Base-by-base conservation (phyloP, 1,140 invertebrate genomes). In the Ptiloglossa arizonensis region DNA sequence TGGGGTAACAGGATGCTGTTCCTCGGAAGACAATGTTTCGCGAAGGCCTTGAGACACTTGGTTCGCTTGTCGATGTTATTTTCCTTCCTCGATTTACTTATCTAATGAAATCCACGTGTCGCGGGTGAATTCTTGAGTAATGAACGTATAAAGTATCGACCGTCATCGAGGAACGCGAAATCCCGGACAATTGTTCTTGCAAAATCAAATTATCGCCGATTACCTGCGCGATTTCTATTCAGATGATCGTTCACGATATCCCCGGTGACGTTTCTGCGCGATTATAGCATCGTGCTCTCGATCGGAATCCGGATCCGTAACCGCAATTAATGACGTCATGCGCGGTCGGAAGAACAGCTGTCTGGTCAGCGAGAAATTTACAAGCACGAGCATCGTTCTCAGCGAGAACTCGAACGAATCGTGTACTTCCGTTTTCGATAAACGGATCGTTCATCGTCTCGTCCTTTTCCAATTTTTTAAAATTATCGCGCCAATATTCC, bases 301-400 rank as follows among this genome's bases (percentile, higher is more conserved):
- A 79, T 75, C 69, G 86, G 86, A 88, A 88, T 88, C 87, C 87
- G 87, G 87, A 88, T 88, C 80, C 38, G n/a, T 66, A 11, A 35
- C 32, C 41, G 41, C 27, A 19, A 50, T 72, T 68, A 62, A 73
- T 80, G 81, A 77, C 82, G 63, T 85, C 82, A 77, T 2, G n/a
- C 22, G 19, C 15, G 17, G n/a, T 44, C 32, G 29, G 46, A 15
- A 22, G 46, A 67, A 35, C 22, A 24, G 27, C 44, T 48, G 52
- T 60, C 13, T 15, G 27, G 2, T 5, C 15, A 8, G 27, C 41
- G 57, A 46, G 27, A 27, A 69, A 52, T 38, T 52, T 17, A 48
- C 63, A 46, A 15, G 19, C 0, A 29, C 3, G 35, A 5, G 3
- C 22, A n/a, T 50, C 4, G 32, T 29, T 2, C 8, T 11, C 17